These are phyloP conservation scores for Nasonia giraulti DNA, from an alignment of 1,140 invertebrate genomes.

Conservation along the genomic window DNA sequence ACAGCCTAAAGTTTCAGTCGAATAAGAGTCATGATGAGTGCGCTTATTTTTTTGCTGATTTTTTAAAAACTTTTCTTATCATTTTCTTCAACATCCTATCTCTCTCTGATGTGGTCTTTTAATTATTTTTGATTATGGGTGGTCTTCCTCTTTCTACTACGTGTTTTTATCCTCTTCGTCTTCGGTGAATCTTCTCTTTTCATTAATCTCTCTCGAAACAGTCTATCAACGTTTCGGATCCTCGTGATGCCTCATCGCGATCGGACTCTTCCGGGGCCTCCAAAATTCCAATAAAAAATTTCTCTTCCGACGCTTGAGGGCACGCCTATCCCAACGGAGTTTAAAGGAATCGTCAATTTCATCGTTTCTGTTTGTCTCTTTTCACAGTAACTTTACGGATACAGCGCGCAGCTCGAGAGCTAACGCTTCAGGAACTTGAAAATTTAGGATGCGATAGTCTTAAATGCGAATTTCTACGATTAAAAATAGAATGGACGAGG, in stretches of 20 bases:
- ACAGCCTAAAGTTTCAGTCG: slow-evolving; percentile 74
- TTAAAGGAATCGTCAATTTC: slow-evolving; percentile 49
- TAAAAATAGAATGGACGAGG: slow-evolving; percentile 47
- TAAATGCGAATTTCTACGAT: slow-evolving; percentile 39
- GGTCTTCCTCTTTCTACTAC: background rate
- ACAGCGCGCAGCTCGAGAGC: background rate
- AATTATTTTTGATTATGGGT: slow-evolving; percentile 38
- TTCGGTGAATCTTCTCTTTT: background rate
- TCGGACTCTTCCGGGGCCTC: background rate
- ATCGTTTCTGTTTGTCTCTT: slow-evolving; percentile 22
- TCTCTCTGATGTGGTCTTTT: slow-evolving; percentile 1
- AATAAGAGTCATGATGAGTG: slow-evolving; percentile 69
- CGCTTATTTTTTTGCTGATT: slow-evolving; percentile 45
- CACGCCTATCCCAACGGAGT: background rate
- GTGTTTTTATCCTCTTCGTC: background rate
- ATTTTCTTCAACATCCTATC: slow-evolving; percentile 11
- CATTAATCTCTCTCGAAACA: background rate
- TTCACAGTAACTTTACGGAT: slow-evolving; percentile 45
- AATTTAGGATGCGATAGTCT: slow-evolving; percentile 46
- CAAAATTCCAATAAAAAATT: slow-evolving; percentile 18
- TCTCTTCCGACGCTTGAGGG: background rate
- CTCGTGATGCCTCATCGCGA: background rate
- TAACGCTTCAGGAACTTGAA: slow-evolving; percentile 49
- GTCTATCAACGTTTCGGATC: background rate
- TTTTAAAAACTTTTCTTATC: slow-evolving; percentile 32